Evolutionary conservation across 2,888 invertebrate genomes (phyloP).

Genomic region (Pristionchus exspectatus): DNA sequence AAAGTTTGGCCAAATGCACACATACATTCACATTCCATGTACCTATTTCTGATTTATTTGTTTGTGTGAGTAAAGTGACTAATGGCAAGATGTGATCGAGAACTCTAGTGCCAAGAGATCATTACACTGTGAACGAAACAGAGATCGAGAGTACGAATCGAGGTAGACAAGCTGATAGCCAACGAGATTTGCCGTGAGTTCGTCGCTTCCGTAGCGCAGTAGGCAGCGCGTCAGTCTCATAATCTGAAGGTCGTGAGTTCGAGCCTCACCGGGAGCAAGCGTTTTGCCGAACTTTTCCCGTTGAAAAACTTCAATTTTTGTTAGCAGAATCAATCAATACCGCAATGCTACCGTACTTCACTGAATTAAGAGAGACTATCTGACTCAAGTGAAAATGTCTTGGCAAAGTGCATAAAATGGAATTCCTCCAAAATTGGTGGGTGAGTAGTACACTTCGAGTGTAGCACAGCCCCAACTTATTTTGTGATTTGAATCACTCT

Average conservation of each 20-base stretch:
- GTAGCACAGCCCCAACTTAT: no score
- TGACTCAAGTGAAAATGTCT: no score
- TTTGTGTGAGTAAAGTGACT: constrained; percentile 38
- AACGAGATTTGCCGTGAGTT: not conserved
- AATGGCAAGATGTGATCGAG: constrained; percentile 7
- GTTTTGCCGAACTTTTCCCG: not conserved
- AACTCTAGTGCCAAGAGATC: not conserved
- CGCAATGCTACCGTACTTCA: not conserved
- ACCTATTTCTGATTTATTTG: constrained; percentile 2
- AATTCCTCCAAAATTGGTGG: no score
- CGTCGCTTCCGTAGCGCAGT: constrained; percentile 83
- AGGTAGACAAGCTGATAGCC: not conserved
- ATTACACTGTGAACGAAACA: not conserved
- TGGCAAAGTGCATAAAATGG: no score
- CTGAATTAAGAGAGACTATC: no score
- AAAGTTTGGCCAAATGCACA: not conserved
- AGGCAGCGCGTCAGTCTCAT: constrained; percentile 93
- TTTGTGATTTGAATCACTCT: no score
- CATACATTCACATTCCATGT: constrained; percentile 48
- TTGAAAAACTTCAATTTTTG: not conserved
- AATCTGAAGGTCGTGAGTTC: constrained; percentile 96
- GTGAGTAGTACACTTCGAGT: no score
- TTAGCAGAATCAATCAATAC: not conserved
- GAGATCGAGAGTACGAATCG: not conserved
- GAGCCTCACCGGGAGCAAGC: constrained; percentile 86